Evolutionary conservation across 2,797 vertebrate species (phyloP).

Genomic region (Podarcis siculus): DNA sequence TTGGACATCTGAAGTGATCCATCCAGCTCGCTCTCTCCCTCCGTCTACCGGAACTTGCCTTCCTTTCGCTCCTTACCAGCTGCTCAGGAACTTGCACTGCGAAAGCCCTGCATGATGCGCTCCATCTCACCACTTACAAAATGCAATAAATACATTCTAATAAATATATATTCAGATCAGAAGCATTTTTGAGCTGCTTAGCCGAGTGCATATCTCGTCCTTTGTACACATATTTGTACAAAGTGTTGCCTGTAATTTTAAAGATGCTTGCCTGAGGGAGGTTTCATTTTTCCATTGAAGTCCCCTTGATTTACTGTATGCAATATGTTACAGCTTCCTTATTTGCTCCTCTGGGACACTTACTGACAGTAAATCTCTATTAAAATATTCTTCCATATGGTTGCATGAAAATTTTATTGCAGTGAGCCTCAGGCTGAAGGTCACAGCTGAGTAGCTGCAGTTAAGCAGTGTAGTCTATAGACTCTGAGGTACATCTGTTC

Average conservation of each 20-base stretch:
- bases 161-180: conserved; percentile 81
- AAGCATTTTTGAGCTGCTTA: conserved; percentile 80
- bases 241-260: conserved; percentile 89
- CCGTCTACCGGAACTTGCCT: conserved; percentile 6
- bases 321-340: conserved; percentile 95
- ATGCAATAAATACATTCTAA: conserved; percentile 80
- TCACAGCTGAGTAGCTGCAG: conserved; percentile 88
- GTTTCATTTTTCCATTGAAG: conserved; percentile 85
- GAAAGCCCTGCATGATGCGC: neutral
- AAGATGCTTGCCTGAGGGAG: conserved; percentile 85
- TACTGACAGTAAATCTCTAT: conserved; percentile 95
- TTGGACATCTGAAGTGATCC: neutral
- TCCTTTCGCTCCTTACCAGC: neutral
- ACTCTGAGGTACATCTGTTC: conserved; percentile 88
- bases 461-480: conserved; percentile 87
- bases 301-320: conserved; percentile 92
- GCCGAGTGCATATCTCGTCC: conserved; percentile 81
- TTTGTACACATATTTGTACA: conserved; percentile 90
- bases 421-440: conserved; percentile 89
- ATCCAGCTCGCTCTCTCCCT: accelerated
- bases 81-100: conserved; percentile 29
- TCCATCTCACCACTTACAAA: conserved; percentile 59
- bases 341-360: conserved; percentile 92
- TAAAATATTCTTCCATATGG: conserved; percentile 97
- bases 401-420: conserved; percentile 97